These are phyloP conservation scores for Anthopleura sola DNA, from an alignment of 64 coral and sea anemone genomes.

Conservation along the genomic window DNA sequence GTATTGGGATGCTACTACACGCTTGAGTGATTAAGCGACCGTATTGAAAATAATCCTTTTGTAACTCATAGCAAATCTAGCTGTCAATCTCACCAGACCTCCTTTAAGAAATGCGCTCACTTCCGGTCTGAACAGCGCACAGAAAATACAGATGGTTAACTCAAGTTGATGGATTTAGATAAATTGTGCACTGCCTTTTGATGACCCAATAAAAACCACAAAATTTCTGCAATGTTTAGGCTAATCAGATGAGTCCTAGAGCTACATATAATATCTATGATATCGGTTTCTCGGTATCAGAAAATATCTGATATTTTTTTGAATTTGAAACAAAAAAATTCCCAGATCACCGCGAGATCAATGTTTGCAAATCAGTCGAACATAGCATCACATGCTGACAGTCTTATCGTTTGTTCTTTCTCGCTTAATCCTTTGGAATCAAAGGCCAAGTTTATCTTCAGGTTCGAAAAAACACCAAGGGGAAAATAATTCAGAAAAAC, in stretches of 20 bases:
- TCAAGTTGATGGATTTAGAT: background rate
- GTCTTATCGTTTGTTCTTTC: background rate
- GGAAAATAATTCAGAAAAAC: background rate
- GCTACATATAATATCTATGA: background rate
- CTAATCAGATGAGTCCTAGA: background rate
- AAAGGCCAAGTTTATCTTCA: constrained; percentile 1
- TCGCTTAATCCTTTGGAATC: background rate
- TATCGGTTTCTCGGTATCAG: background rate
- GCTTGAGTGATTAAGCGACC: constrained; percentile 12
- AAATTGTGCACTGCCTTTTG: background rate
- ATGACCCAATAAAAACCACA: background rate
- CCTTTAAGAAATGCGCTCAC: constrained; percentile 19
- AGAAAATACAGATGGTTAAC: background rate
- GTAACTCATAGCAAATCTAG: background rate
- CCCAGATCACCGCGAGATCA: background rate
- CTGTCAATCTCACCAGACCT: background rate
- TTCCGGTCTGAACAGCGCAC: background rate
- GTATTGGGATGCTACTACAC: background rate
- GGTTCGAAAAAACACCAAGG: background rate
- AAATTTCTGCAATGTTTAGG: background rate
- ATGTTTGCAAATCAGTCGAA: background rate
- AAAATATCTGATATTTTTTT: background rate
- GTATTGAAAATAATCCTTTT: constrained; percentile 14
- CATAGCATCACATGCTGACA: background rate
- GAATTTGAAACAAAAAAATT: background rate